Evolutionary conservation across 2,888 invertebrate genomes (phyloP), one percentile per base, ranked within the genome.

Genomic region (Thecophora atra): DNA sequence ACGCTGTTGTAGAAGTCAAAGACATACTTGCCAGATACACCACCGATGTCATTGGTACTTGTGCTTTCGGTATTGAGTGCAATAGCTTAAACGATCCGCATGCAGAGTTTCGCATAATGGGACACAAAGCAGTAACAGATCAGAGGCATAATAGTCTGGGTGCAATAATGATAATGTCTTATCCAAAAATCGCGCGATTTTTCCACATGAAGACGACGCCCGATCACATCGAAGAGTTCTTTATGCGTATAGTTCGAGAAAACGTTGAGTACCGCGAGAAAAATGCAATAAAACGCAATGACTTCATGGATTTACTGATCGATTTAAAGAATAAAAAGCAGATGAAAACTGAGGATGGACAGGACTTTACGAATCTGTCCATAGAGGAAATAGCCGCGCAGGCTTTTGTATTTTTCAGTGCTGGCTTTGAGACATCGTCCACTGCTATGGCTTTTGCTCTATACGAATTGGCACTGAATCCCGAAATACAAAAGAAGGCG

Each of bases 391-490:
- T 85, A 3, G 79, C 83, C 0, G 84, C 85, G 0, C 83, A 85
- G 52, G 79, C 81, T 7, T 83, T 81, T 71, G 76, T 85, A 0
- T 85, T 85, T 60, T 81, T 84, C 21, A 73, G 77, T 8, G 84
- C 91, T 8, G 91, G 91, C 0, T 91, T 90, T 77, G 91, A 91
- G 80, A 91, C 91, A 0, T 90, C 91, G 0, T 90, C 91, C 0
- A 89, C 90, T 0, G 88, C 90, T 0, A 87, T 91, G 17, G 88
- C 89, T 75, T 90, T 89, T 73, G 78, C 80, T 0, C 54, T 85
- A 0, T 84, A 82, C 17, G 85, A 85, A 71, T 70, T 85, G 70
- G 83, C 83, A 0, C 62, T 73, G 3, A 74, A 84, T 71, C 84
- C 82, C 17, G 84, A 88, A 0, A 76, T 88, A 2, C 89, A 89